Evolutionary conservation across 2,888 invertebrate genomes (phyloP), one percentile per base, ranked within the genome.

Genomic region (Hyppa rectilinea): DNA sequence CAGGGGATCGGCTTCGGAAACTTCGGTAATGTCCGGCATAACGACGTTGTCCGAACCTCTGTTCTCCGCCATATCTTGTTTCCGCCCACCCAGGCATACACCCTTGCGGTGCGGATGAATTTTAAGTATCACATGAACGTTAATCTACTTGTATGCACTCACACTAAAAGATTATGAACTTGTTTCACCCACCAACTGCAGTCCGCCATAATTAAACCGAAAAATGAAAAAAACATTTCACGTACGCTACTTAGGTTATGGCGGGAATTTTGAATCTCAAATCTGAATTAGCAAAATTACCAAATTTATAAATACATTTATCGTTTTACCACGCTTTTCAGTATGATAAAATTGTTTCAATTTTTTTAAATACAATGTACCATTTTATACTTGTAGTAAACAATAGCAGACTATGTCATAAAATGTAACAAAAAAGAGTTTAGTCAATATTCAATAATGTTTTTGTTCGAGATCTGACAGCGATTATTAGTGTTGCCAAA

Each of bases 1-100:
- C 88, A 97, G 95, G 87, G 97, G 96, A 96, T 97, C 97, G 94
- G 92, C 85, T 87, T 94, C 94, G 95, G 96, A 87, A 83, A 92
- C 96, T 97, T 97, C 97, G 97, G 97, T 96, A 96, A 97, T 97
- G 96, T 97, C 97, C 97, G 97, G 96, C 95, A 97, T 96, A 93
- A 96, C 97, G 96, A 97, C 96, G 93, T 96, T 96, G 93, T 97
- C 97, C 97, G 97, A 97, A 93, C 92, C 89, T 87, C 94, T 91
- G 81, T 92, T 94, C 85, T 92, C 92, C 87, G 94, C 93, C 95
- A 95, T 95, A 83, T 87, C 91, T 91, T 90, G 91, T 87, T 88
- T 89, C 87, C 92, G 88, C 88, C 91, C 89, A 80, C 89, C 88
- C 85, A 87, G 81, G 76, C 82, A 80, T 80, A 84, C 90, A 85